A percentile compares a stretch with the other conserved stretches of the same genome.
These are phyloP conservation scores for Ctenicera cuprea DNA, from an alignment of 2,888 invertebrate species.

Conservation along the genomic window DNA sequence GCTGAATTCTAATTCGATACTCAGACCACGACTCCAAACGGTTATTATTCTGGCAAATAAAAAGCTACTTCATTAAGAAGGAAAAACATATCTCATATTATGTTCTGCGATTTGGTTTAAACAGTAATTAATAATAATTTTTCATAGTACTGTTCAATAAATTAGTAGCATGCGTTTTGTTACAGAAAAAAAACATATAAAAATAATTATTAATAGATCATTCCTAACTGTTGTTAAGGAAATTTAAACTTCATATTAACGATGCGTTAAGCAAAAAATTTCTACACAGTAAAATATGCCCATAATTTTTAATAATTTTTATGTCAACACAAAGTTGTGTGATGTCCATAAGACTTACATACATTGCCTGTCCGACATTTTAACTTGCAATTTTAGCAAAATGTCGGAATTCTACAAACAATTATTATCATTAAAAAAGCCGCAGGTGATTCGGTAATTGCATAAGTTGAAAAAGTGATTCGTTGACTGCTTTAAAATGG, in stretches of 20 bases:
- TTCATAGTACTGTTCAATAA: background rate
- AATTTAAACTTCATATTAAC: too few relatives aligned
- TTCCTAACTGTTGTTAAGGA: too few relatives aligned
- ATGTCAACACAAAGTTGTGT: background rate
- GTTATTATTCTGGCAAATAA: slow-evolving; percentile 42
- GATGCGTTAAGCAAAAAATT: too few relatives aligned
- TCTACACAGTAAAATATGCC: too few relatives aligned
- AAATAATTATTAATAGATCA: too few relatives aligned
- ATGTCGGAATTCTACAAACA: background rate
- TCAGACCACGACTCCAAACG: slow-evolving; percentile 43
- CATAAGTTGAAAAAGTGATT: background rate
- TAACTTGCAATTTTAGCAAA: too few relatives aligned
- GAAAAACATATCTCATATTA: slow-evolving; percentile 4
- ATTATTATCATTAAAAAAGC: background rate
- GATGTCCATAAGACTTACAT: background rate
- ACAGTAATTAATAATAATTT: background rate
- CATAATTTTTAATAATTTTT: too few relatives aligned
- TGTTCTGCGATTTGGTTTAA: background rate
- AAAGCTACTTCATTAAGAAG: slow-evolving; percentile 40
- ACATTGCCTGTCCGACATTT: too few relatives aligned
- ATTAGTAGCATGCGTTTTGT: too few relatives aligned
- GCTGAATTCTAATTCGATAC: slow-evolving; percentile 70
- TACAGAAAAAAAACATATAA: too few relatives aligned
- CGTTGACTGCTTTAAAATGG: background rate
- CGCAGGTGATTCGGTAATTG: background rate